phyloP scores from a whole-genome alignment of 2,797 vertebrate genomes.

The Tapera naevia region DNA sequence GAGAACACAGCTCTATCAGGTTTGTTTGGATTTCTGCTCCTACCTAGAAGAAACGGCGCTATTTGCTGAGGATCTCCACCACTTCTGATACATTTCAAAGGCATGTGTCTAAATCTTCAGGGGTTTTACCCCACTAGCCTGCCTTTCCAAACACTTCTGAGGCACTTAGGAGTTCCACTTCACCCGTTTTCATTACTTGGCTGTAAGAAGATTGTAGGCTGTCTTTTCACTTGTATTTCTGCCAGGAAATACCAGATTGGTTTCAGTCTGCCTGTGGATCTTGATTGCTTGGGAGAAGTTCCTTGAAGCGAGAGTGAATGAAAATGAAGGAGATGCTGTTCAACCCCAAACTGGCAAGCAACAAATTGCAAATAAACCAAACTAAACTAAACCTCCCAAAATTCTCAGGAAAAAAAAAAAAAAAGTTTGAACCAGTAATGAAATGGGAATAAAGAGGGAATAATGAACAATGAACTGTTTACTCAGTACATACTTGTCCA shows the following conservation, averaged over 20 bases:
- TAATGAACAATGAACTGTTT: not conserved
- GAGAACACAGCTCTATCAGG: not conserved
- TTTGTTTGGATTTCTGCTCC: not conserved
- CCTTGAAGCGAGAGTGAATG: not conserved
- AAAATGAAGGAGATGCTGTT: not conserved
- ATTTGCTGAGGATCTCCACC: not conserved
- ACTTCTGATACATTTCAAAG: not conserved
- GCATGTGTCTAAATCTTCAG: not conserved
- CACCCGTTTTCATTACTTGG: rapidly evolving
- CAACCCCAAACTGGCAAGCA: not conserved
- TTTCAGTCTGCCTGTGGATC: not conserved
- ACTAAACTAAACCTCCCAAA: not conserved
- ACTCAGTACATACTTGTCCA: not conserved
- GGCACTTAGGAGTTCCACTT: not conserved
- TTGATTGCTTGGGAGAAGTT: not conserved
- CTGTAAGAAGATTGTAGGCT: not conserved
- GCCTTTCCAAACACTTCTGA: constrained; percentile 7
- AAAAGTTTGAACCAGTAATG: not conserved
- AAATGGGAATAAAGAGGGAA: not conserved
- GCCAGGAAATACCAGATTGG: not conserved
- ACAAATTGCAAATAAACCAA: not conserved
- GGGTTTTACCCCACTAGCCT: not conserved
- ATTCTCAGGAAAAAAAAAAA: not conserved
- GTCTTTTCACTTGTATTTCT: not conserved
- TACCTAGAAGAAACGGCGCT: not conserved